Percentiles rank a stretch among this genome's conserved stretches.
These are phyloP conservation scores for Acrocyrtus sp. DNA, from an alignment of 2,888 invertebrate species.

Conservation along the genomic window DNA sequence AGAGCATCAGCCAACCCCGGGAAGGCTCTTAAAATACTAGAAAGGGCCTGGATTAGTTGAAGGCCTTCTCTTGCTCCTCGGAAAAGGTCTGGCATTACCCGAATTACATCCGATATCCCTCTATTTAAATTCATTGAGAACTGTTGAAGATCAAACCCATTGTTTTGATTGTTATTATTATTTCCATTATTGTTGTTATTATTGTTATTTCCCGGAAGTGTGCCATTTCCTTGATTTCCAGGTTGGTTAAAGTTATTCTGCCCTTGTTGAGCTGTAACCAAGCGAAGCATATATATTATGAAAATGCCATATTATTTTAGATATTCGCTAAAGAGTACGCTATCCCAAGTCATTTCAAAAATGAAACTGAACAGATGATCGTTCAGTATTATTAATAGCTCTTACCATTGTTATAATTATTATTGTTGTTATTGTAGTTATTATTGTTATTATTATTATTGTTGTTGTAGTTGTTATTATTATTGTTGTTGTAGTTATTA, in stretches of 20 bases:
- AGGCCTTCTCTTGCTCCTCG: conserved; percentile 62
- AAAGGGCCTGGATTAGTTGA: conserved; percentile 53
- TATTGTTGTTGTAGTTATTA: conserved; percentile 2
- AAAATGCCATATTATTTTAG: no score
- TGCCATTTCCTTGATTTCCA: conserved; percentile 6
- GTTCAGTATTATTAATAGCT: no score
- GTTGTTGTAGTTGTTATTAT: neutral
- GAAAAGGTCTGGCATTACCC: conserved; percentile 62
- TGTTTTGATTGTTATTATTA: conserved; percentile 18
- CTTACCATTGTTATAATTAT: neutral
- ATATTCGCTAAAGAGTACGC: no score
- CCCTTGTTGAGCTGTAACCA: conserved; percentile 2
- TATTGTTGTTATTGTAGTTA: conserved; percentile 6
- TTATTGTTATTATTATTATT: conserved; percentile 2
- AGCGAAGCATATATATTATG: no score
- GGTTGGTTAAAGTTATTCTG: conserved; percentile 10
- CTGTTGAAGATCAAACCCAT: conserved; percentile 30
- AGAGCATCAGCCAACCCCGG: conserved; percentile 46
- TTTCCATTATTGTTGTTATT: conserved; percentile 19
- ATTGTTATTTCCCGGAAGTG: neutral
- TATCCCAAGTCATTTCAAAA: neutral
- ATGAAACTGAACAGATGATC: neutral
- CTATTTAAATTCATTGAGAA: conserved; percentile 46
- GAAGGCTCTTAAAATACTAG: conserved; percentile 47
- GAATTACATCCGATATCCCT: conserved; percentile 58